Evolutionary conservation across 2,888 invertebrate genomes (phyloP), one percentile per base, ranked within the genome.

Genomic region (Drosophila cracens): DNA sequence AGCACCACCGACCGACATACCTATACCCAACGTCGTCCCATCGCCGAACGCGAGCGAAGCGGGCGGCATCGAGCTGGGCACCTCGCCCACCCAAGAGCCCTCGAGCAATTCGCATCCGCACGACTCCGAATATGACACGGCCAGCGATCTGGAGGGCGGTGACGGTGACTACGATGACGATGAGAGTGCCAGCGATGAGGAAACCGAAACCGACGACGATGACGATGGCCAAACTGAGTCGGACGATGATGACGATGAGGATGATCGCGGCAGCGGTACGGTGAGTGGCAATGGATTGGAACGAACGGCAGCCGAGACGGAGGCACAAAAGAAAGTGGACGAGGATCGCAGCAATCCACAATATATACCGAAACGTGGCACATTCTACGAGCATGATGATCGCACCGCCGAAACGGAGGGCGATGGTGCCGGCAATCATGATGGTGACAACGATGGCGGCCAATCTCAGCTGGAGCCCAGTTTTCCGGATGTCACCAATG

Each of bases 321-420:
- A 95, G 77, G 94, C 94, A 0, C 95, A 95, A 68, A 96, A 96
- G 78, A 95, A 97, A 81, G 95, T 98, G 3, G 99, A 99, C 91
- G 98, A 99, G 92, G 99, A 99, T 92, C 95, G 97, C 49, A 96
- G 98, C 92, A 99, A 99, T 94, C 99, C 99, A 1, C 99, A 99
- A 90, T 99, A 98, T 93, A 98, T 99, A 82, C 99, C 99, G 0
- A 98, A 99, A 92, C 95, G 97, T 81, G 99, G 99, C 0, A 97
- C 97, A 0, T 99, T 99, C 93, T 99, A 99, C 90, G 99, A 99
- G 87, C 99, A 99, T 90, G 99, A 99, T 91, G 98, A 98, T 90
- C 94, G 98, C 74, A 97, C 97, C 7, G 95, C 96, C 27, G 96
- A 96, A 56, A 95, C 95, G n/a, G 91, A 91, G 36, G 82, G 78